These are phyloP conservation scores for Neoscelio sp. DNA, from an alignment of 2,888 invertebrate genomes.

Conservation along the genomic window DNA sequence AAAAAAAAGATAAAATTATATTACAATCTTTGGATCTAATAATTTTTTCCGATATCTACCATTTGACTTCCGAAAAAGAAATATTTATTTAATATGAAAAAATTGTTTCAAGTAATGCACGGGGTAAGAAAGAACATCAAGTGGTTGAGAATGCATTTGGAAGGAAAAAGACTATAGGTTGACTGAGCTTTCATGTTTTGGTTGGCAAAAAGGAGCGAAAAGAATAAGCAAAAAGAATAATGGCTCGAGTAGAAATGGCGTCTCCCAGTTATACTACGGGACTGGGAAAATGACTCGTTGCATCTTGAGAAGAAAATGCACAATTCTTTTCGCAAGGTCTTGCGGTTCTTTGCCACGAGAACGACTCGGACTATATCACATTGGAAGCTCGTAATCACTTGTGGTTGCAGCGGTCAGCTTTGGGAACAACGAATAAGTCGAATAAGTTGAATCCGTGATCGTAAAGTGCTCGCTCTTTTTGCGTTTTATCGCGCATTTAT, in stretches of 20 bases:
- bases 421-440: conserved; percentile 19
- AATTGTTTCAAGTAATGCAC: not conserved
- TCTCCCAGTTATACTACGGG: conserved; percentile 36
- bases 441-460: conserved; percentile 29
- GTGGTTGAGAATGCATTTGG: conserved; percentile 31
- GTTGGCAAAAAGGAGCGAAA: conserved; percentile 42
- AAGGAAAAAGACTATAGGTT: conserved; percentile 40
- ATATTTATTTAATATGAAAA: no score
- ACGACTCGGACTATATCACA: not conserved
- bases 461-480: not conserved
- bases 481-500: not conserved
- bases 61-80: conserved; percentile 21
- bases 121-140: not conserved
- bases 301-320: conserved; percentile 45
- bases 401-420: conserved; percentile 36
- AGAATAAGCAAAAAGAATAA: conserved; percentile 46
- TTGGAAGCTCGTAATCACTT: conserved; percentile 38
- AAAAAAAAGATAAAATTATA: no score
- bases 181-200: conserved; percentile 39
- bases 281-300: conserved; percentile 46
- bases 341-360: conserved; percentile 18
- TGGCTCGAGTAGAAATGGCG: conserved; percentile 34
- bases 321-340: conserved; percentile 36
- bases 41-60: not conserved
- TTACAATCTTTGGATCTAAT: no score